Evolutionary conservation across 1,140 invertebrate species (phyloP).

Genomic region (Babylonia areolata): DNA sequence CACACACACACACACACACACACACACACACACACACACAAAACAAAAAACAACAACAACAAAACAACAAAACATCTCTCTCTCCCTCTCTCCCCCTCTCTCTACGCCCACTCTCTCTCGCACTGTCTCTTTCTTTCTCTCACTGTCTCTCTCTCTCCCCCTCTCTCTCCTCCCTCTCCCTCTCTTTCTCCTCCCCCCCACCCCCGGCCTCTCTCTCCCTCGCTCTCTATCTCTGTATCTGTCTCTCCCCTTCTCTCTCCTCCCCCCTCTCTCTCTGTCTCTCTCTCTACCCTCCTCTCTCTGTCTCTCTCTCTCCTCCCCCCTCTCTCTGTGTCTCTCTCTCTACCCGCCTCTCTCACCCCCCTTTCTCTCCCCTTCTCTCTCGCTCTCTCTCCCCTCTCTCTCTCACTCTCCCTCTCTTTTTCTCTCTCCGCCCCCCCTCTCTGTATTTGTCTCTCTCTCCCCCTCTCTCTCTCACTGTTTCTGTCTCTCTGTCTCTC

Average conservation of each 20-base stretch:
- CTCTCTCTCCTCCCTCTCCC: background rate
- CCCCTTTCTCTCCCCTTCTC: background rate
- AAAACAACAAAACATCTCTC: too few relatives aligned
- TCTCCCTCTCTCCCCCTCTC: background rate
- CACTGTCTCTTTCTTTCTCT: background rate
- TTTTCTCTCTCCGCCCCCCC: background rate
- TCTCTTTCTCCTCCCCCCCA: background rate
- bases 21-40: too few relatives aligned
- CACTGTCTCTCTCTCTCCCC: too few relatives aligned
- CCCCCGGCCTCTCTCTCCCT: background rate
- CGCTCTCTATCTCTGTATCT: background rate
- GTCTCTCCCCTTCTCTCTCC: slow-evolving; percentile 2
- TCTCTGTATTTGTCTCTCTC: background rate
- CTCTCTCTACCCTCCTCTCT: slow-evolving; percentile 9
- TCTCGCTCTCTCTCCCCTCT: background rate
- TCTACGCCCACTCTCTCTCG: background rate
- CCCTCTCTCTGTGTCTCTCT: background rate
- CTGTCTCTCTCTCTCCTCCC: background rate
- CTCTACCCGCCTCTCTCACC: too few relatives aligned
- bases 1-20: too few relatives aligned
- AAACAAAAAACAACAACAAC: too few relatives aligned
- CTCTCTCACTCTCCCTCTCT: background rate
- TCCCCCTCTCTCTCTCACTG: background rate
- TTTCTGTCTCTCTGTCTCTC: background rate
- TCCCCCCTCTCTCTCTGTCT: background rate